Evolutionary conservation across 2,113 vertebrate species (phyloP).

Genomic region (Ochotona princeps): DNA sequence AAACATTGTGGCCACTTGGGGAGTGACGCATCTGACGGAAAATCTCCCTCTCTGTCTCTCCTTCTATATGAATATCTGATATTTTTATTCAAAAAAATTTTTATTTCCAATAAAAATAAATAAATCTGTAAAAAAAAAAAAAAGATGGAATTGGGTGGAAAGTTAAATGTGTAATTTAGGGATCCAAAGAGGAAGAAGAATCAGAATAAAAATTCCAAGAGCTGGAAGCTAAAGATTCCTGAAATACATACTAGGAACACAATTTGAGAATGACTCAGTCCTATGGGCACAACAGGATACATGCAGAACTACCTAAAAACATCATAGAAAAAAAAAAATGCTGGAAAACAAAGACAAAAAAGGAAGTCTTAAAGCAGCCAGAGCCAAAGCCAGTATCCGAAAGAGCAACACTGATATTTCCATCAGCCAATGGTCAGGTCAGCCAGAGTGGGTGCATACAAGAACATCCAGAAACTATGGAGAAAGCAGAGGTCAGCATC

Average conservation of each 20-base stretch:
- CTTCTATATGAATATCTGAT: no score
- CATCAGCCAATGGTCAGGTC: constrained; percentile 84
- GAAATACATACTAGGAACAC: background rate
- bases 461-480: constrained; percentile 95
- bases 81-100: no score
- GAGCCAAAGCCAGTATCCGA: background rate
- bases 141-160: background rate
- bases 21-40: no score
- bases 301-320: background rate
- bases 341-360: background rate
- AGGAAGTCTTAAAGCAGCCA: background rate
- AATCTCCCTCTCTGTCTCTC: no score
- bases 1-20: no score
- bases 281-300: background rate
- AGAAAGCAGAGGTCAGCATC: constrained; percentile 95
- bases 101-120: no score
- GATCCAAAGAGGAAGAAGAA: background rate
- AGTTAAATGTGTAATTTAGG: background rate
- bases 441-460: constrained; percentile 93
- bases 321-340: background rate
- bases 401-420: background rate
- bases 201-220: background rate
- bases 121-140: no score
- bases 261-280: background rate
- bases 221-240: background rate